These are phyloP conservation scores for Pachliopta kotzebuea DNA, from an alignment of 2,888 invertebrate species.

Conservation along the genomic window DNA sequence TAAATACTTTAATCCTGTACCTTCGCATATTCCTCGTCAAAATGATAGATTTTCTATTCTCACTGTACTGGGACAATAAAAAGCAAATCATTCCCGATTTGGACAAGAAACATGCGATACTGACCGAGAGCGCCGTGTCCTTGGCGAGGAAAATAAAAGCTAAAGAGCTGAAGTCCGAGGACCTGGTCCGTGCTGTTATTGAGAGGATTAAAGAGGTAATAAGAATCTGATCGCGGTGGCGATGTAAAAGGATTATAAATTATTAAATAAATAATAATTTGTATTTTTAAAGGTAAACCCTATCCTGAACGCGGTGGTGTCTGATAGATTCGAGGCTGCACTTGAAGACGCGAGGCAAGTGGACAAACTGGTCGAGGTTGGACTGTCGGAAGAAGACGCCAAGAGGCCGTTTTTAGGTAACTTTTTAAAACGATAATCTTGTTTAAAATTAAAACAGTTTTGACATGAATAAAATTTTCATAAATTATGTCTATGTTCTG, in stretches of 20 bases:
- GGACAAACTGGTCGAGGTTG: constrained; percentile 84
- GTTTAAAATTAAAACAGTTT: too few species aligned
- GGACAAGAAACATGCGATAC: constrained; percentile 54
- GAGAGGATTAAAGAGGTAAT: constrained; percentile 86
- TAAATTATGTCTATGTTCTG: too few species aligned
- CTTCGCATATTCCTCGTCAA: constrained; percentile 53
- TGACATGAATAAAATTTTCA: too few species aligned
- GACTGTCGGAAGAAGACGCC: constrained; percentile 81
- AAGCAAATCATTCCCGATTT: constrained; percentile 56
- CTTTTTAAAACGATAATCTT: background rate
- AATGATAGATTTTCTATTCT: constrained; percentile 63
- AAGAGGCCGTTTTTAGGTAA: constrained; percentile 88
- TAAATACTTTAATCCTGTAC: constrained; percentile 45
- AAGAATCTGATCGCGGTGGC: too few species aligned
- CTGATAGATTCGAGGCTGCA: constrained; percentile 88
- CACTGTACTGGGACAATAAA: constrained; percentile 64
- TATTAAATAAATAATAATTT: too few species aligned
- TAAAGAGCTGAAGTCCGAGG: constrained; percentile 83
- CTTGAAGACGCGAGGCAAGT: constrained; percentile 87
- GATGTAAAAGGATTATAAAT: too few species aligned
- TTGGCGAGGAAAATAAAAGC: constrained; percentile 84
- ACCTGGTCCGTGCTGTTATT: constrained; percentile 86
- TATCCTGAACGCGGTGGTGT: constrained; percentile 89
- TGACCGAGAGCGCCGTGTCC: constrained; percentile 82
- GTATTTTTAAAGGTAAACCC: constrained; percentile 78